These are phyloP conservation scores for Gadus macrocephalus DNA, from an alignment of 2,113 vertebrate species.

Conservation along the genomic window DNA sequence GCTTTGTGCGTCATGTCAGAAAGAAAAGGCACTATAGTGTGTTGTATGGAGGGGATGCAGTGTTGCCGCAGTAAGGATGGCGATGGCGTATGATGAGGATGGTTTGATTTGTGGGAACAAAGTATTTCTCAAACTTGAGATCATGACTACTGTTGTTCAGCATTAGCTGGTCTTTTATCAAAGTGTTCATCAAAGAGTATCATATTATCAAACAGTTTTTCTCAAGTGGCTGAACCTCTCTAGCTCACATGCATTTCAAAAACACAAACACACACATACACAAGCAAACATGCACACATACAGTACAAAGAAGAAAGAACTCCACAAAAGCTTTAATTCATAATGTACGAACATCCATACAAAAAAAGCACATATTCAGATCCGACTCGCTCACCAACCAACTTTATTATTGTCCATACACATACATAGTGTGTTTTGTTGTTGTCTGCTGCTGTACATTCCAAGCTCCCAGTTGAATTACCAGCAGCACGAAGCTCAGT, in stretches of 20 bases:
- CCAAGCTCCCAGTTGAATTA: too few species aligned
- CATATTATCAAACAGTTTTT: slow-evolving; percentile 22
- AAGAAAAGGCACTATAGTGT: too few species aligned
- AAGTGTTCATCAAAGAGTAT: background rate
- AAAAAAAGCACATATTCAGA: background rate
- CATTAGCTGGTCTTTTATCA: slow-evolving; percentile 37
- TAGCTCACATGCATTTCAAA: background rate
- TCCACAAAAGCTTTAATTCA: background rate
- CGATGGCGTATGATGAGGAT: slow-evolving; percentile 1
- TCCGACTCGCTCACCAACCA: too few species aligned
- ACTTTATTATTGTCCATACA: background rate
- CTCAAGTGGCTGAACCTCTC: slow-evolving; percentile 3
- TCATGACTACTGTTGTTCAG: slow-evolving; percentile 38
- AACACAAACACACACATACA: background rate
- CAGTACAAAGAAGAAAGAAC: background rate
- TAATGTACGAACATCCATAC: background rate
- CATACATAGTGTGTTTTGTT: too few species aligned
- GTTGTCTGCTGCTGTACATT: too few species aligned
- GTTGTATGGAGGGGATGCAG: background rate
- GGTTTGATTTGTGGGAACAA: slow-evolving; percentile 16
- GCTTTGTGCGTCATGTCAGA: too few species aligned
- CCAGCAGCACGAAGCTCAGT: too few species aligned
- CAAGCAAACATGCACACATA: background rate
- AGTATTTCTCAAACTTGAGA: background rate
- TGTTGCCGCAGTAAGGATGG: background rate